A percentile compares a stretch with the other conserved stretches of the same genome.
These are phyloP conservation scores for Mormyrops attenuatus DNA, from an alignment of 2,797 vertebrate genomes.

Conservation along the genomic window DNA sequence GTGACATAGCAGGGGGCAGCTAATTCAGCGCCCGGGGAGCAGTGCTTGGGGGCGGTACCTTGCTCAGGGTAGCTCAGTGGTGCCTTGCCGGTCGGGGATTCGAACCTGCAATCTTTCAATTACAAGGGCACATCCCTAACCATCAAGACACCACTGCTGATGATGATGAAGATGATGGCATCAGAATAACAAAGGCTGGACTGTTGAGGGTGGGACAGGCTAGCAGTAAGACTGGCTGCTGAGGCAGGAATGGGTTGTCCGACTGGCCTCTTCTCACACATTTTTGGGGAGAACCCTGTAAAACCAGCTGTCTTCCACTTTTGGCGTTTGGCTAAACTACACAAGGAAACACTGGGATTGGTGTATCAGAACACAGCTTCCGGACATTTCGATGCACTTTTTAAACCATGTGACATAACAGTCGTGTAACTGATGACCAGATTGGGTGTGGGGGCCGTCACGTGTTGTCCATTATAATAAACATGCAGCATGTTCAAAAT, in stretches of 20 bases:
- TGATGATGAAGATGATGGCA: background rate
- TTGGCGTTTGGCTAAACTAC: background rate
- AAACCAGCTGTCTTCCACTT: background rate
- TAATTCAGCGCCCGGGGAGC: too few relatives aligned
- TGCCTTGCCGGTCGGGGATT: too few relatives aligned
- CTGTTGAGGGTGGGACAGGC: background rate
- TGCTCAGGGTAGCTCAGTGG: too few relatives aligned
- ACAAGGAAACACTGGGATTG: background rate
- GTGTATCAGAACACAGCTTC: background rate
- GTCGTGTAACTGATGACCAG: background rate
- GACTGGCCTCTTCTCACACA: background rate
- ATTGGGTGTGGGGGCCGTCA: background rate
- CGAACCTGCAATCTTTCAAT: too few relatives aligned
- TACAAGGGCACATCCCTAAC: too few relatives aligned
- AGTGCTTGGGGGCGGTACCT: too few relatives aligned
- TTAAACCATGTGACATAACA: background rate
- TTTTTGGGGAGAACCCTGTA: background rate
- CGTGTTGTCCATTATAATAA: background rate
- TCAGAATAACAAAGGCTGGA: background rate
- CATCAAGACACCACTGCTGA: too few relatives aligned
- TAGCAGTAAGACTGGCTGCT: background rate
- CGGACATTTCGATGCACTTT: background rate
- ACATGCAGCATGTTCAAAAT: background rate
- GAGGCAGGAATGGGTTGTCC: background rate
- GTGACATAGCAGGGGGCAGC: too few relatives aligned